phyloP scores from a whole-genome alignment of 1,140 invertebrate species.

The Batillaria attramentaria region DNA sequence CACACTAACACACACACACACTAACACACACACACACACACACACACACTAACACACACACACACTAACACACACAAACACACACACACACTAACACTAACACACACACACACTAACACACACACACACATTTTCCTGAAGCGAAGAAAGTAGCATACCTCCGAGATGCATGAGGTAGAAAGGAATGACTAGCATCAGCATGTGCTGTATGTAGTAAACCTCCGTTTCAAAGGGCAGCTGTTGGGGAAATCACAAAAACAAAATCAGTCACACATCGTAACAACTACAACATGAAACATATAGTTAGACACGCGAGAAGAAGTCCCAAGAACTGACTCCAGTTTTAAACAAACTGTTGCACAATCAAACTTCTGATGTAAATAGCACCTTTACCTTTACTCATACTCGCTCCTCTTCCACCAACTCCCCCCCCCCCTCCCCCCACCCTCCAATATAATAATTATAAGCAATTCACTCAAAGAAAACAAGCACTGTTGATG shows the following conservation, averaged over 20 bases:
- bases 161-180: slow-evolving; percentile 89
- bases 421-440: too few relatives aligned
- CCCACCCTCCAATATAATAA: too few relatives aligned
- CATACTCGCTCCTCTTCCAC: too few relatives aligned
- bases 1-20: slow-evolving; percentile 1
- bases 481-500: too few relatives aligned
- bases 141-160: slow-evolving; percentile 75
- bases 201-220: slow-evolving; percentile 94
- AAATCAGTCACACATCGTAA: neutral
- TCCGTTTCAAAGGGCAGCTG: slow-evolving; percentile 91
- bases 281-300: neutral
- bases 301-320: neutral
- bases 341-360: too few relatives aligned
- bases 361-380: too few relatives aligned
- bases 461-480: too few relatives aligned
- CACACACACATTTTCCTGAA: neutral
- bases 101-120: slow-evolving; percentile 14
- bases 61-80: neutral
- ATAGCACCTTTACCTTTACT: too few relatives aligned
- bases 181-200: slow-evolving; percentile 92
- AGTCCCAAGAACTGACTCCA: too few relatives aligned
- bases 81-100: neutral
- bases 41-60: neutral
- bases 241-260: neutral
- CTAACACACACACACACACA: neutral